Conservation (phyloP, 1,140 invertebrate genomes). For the Teleogryllus occipitalis region DNA sequence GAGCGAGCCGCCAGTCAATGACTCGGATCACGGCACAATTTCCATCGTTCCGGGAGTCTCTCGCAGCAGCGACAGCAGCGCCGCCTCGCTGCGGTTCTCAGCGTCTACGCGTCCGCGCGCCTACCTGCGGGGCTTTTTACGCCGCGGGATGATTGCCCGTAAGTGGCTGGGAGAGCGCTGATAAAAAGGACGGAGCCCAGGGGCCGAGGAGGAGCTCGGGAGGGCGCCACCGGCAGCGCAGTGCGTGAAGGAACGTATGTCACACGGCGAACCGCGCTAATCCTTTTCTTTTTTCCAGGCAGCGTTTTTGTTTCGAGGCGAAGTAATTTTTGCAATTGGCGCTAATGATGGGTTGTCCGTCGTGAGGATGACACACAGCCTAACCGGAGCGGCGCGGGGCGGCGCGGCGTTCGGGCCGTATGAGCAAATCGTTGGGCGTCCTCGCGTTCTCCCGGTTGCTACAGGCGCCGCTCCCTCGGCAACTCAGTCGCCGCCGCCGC, state of each 20-base stretch:
- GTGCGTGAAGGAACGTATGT: neutral
- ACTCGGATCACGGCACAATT: neutral
- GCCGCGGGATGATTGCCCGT: neutral
- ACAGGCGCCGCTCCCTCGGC: no score
- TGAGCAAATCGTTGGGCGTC: neutral
- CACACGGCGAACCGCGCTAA: neutral
- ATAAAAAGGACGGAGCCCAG: neutral
- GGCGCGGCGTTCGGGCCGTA: no score
- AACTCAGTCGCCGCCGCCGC: no score
- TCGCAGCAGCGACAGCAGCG: neutral
- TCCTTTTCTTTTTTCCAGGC: neutral
- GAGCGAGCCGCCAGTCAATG: neutral
- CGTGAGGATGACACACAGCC: neutral
- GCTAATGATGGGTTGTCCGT: neutral
- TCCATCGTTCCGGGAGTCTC: neutral
- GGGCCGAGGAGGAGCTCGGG: no score
- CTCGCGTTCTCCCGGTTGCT: neutral
- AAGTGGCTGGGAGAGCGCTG: neutral
- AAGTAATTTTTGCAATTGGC: slow-evolving; percentile 1
- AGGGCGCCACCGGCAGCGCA: neutral
- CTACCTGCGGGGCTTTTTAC: neutral
- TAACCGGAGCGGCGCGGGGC: neutral
- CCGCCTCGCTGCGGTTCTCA: neutral
- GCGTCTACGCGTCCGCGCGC: neutral
- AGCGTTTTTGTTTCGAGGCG: neutral